phyloP scores from a whole-genome alignment of 2,888 invertebrate species.

The Papilio protenor region DNA sequence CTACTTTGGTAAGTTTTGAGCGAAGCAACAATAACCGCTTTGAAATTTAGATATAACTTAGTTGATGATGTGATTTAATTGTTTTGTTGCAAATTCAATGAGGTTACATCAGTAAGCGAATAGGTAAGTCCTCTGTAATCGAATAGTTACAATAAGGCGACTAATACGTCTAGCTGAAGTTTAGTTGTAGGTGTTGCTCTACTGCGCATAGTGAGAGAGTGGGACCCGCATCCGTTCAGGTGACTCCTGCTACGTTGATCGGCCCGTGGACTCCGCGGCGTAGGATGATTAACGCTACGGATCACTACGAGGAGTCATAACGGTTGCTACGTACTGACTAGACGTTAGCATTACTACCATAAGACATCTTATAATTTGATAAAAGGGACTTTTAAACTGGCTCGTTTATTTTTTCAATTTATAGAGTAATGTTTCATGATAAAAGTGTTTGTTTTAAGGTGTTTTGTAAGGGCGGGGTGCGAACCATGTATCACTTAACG shows the following conservation, averaged over 20 bases:
- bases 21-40: slow-evolving; percentile 16
- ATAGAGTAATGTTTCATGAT: not conserved
- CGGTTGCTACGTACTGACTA: not conserved
- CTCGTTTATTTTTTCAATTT: not conserved
- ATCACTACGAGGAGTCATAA: not conserved
- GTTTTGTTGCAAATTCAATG: not conserved
- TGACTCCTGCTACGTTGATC: not conserved
- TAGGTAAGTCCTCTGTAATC: not conserved
- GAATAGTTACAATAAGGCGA: not conserved
- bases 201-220: not conserved
- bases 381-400: not conserved
- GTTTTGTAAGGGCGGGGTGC: not conserved
- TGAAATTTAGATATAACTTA: slow-evolving; percentile 1
- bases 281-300: not conserved
- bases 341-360: not conserved
- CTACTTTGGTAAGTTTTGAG: slow-evolving; percentile 50
- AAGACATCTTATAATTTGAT: not conserved
- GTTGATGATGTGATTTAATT: not conserved
- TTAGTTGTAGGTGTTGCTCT: slow-evolving; percentile 1
- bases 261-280: not conserved
- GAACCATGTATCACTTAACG: slow-evolving; percentile 23
- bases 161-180: not conserved
- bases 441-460: not conserved
- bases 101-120: not conserved
- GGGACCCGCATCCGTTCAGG: not conserved